phyloP scores from a whole-genome alignment of 2,113 vertebrate genomes.

The Panthera leo region DNA sequence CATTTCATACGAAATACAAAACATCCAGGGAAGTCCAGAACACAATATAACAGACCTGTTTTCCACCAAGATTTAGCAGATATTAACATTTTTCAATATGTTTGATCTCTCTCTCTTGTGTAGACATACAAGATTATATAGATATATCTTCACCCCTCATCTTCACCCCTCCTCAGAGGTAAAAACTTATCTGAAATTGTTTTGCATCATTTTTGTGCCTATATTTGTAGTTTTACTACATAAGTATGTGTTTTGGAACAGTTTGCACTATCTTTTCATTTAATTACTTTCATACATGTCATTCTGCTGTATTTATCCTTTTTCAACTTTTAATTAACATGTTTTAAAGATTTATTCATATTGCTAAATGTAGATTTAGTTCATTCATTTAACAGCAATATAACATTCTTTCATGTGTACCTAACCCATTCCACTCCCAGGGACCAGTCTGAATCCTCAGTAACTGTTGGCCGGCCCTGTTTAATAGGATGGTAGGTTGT shows the following conservation, averaged over 20 bases:
- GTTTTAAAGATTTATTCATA: neutral
- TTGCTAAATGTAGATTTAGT: neutral
- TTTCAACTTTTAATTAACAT: neutral
- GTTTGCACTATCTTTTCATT: neutral
- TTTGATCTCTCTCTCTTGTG: neutral
- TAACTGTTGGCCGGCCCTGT: neutral
- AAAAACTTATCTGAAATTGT: neutral
- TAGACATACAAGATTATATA: neutral
- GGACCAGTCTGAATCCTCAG: neutral
- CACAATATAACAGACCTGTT: neutral
- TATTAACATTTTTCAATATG: neutral
- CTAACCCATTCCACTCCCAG: neutral
- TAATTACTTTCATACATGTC: neutral
- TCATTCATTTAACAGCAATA: neutral
- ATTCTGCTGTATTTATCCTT: neutral
- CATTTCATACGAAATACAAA: conserved; percentile 47
- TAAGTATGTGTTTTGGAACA: neutral
- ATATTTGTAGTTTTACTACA: neutral
- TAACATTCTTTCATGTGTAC: neutral
- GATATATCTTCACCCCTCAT: neutral
- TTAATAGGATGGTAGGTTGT: neutral
- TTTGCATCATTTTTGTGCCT: neutral
- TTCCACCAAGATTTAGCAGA: conserved; percentile 11
- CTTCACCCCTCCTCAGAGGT: neutral
- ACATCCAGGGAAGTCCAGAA: neutral